Evolutionary conservation across 2,113 vertebrate genomes (phyloP), one percentile per base, ranked within the genome.

Genomic region (Oreochromis niloticus): DNA sequence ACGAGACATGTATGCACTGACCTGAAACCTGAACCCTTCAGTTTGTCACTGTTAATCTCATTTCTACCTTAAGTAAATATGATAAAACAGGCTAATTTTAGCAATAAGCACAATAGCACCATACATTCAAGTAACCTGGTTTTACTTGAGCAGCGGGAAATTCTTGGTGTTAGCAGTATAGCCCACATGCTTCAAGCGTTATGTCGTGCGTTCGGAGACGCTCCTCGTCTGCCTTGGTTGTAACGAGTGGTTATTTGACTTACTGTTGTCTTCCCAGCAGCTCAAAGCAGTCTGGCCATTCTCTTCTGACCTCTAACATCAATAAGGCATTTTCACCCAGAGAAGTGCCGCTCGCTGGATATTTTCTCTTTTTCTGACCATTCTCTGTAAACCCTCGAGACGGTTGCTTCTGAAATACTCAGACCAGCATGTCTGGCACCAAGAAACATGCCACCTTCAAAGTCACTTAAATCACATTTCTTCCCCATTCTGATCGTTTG

Each of bases 211-310:
- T 71, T 43, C 7, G 12, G 3, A 71, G 66, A 16, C 0, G 7
- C 66, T 24, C 39, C 36, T 71, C 5, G 7, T 41, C 66, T 71
- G n/a, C 41, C 22, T 30, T 50, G 43, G 4, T 78, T 78, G 71
- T 50, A 78, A 78, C 43, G 10, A 78, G 71, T 19, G 9, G 14
- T 50, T 78, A 78, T 78, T 78, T 50, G 43, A 78, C 24, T 78
- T 48, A 17, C 16, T 78, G 43, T 50, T 75, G 24, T 48, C 16
- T 75, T 75, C 41, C 71, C 46, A 50, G 10, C 46, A 32, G 43
- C 71, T 50, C 16, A 46, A 78, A 78, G 16, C 71, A 50, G 71
- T 0, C 27, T 19, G 16, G 71, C 43, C 9, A 32, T 32, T 78
- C 71, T 32, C 43, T 48, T 78, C 43, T 30, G 43, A 50, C 71